Evolutionary conservation across 2,888 invertebrate species (phyloP).

Genomic region (Epirrhoe alternata): DNA sequence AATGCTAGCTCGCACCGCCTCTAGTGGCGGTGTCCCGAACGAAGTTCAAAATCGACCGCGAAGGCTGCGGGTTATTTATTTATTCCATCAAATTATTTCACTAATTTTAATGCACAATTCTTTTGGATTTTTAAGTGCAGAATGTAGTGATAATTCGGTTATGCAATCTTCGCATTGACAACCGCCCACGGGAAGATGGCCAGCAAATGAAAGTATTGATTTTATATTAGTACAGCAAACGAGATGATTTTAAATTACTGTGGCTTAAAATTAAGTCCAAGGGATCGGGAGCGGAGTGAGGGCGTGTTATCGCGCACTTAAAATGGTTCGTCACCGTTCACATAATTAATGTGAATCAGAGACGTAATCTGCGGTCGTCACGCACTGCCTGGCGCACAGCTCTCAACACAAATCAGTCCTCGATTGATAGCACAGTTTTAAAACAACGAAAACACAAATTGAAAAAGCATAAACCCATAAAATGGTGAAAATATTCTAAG

Average conservation of each 20-base stretch:
- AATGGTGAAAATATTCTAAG: slow-evolving; percentile 52
- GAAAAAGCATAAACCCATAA: slow-evolving; percentile 46
- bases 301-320: slow-evolving; percentile 79
- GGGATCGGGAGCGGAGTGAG: slow-evolving; percentile 53
- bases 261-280: slow-evolving; percentile 48
- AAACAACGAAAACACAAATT: slow-evolving; percentile 38
- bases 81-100: slow-evolving; percentile 23
- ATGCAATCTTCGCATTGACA: slow-evolving; percentile 17
- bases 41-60: slow-evolving; percentile 73
- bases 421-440: slow-evolving; percentile 13
- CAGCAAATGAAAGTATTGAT: slow-evolving; percentile 64
- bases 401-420: slow-evolving; percentile 40
- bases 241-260: slow-evolving; percentile 47
- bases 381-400: slow-evolving; percentile 54
- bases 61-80: slow-evolving; percentile 44
- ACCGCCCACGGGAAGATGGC: slow-evolving; percentile 33
- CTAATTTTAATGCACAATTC: slow-evolving; percentile 14
- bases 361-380: slow-evolving; percentile 65
- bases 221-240: slow-evolving; percentile 65
- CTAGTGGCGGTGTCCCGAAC: slow-evolving; percentile 48
- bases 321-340: slow-evolving; percentile 80
- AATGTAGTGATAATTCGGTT: slow-evolving; percentile 16
- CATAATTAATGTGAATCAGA: slow-evolving; percentile 81
- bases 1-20: slow-evolving; percentile 50
- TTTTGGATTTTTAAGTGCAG: slow-evolving; percentile 3